These are phyloP conservation scores for Diadromus collaris DNA, from an alignment of 2,888 invertebrate genomes.

Conservation along the genomic window DNA sequence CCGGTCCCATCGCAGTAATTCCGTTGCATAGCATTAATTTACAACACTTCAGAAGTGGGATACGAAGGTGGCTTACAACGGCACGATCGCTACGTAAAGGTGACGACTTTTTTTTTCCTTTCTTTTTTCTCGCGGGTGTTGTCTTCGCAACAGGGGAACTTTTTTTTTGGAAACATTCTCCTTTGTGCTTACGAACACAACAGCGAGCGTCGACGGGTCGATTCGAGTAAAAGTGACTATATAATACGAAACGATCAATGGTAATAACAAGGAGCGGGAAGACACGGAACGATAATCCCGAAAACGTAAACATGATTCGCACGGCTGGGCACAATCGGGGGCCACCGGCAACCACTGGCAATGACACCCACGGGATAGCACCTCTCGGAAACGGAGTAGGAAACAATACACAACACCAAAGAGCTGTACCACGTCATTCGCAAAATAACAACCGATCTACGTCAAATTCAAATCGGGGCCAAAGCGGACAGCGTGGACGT, in stretches of 20 bases:
- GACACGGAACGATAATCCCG: not conserved
- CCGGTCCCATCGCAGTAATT: no score
- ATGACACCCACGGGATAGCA: not conserved
- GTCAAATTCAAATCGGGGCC: not conserved
- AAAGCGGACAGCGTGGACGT: not conserved
- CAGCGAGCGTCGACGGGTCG: no score
- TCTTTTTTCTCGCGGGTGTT: not conserved
- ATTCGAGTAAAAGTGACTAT: not conserved
- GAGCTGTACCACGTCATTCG: not conserved
- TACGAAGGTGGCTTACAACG: not conserved
- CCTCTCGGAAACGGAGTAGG: not conserved
- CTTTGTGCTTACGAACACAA: no score
- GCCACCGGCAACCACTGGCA: no score
- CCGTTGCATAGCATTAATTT: no score
- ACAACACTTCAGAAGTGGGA: conserved; percentile 5
- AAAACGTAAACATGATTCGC: not conserved
- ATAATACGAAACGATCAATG: not conserved
- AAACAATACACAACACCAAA: not conserved
- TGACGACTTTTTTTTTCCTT: not conserved
- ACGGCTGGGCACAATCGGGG: no score
- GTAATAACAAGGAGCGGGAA: not conserved
- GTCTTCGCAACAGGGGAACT: no score
- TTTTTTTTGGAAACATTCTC: no score
- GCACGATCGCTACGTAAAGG: not conserved
- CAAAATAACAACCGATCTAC: not conserved